Evolutionary conservation across 2,113 vertebrate species (phyloP).

Genomic region (Calidris pugnax): DNA sequence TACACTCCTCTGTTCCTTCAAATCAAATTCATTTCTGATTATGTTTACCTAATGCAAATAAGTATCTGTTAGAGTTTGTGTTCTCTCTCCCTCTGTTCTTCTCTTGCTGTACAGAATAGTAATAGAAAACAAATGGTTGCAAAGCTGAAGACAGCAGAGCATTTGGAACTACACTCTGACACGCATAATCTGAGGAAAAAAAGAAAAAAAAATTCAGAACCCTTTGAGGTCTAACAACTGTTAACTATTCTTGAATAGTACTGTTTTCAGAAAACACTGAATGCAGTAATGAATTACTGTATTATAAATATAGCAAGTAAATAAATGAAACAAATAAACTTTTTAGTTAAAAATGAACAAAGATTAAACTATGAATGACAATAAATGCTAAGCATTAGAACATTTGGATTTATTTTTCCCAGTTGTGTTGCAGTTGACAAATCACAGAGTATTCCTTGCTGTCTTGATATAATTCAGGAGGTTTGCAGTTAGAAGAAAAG

Average conservation of each 20-base stretch:
- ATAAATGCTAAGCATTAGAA: background rate
- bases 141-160: background rate
- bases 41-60: background rate
- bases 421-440: background rate
- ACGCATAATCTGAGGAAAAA: background rate
- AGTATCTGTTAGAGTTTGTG: background rate
- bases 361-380: background rate
- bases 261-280: background rate
- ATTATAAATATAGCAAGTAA: background rate
- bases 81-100: background rate
- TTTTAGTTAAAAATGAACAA: background rate
- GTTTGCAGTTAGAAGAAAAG: background rate
- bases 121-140: background rate
- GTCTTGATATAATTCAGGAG: background rate
- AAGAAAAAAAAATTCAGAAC: background rate
- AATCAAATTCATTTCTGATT: background rate
- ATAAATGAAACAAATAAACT: background rate
- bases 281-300: background rate
- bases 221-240: background rate
- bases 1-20: background rate
- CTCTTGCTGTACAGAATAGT: background rate
- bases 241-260: background rate
- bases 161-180: background rate
- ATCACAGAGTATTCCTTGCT: background rate
- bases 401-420: background rate